phyloP scores from a whole-genome alignment of 1,140 invertebrate genomes.

The Ips typographus region DNA sequence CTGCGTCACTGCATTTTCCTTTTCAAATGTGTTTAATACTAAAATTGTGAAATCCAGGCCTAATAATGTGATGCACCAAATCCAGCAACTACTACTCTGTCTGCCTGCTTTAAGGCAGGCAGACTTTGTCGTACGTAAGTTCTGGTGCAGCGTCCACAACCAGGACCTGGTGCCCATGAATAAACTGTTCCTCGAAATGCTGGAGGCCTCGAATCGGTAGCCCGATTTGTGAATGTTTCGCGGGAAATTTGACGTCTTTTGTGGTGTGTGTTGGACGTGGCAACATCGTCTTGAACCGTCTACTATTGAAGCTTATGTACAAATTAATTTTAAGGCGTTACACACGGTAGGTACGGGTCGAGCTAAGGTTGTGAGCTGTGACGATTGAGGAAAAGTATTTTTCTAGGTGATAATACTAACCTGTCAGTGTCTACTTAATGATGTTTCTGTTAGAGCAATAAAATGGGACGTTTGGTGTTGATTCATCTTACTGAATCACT shows the following conservation, averaged over 20 bases:
- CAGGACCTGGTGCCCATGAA: constrained; percentile 92
- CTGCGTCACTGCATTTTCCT: not conserved
- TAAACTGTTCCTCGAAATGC: constrained; percentile 96
- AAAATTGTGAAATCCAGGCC: constrained; percentile 56
- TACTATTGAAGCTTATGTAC: not conserved
- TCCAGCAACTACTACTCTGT: constrained; percentile 86
- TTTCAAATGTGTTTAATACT: constrained; percentile 7
- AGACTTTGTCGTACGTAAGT: constrained; percentile 82
- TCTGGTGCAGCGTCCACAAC: constrained; percentile 86
- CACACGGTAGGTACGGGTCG: not conserved
- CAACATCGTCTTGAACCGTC: not conserved
- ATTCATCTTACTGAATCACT: too few relatives aligned
- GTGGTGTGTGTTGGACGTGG: too few relatives aligned
- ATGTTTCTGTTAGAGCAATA: too few relatives aligned
- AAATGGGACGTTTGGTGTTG: too few relatives aligned
- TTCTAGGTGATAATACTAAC: not conserved
- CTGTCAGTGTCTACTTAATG: too few relatives aligned
- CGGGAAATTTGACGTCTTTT: not conserved
- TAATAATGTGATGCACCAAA: constrained; percentile 64
- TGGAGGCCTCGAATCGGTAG: constrained; percentile 74
- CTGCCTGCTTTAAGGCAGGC: constrained; percentile 87
- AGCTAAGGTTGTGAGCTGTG: constrained; percentile 1
- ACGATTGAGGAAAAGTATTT: constrained; percentile 2
- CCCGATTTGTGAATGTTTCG: constrained; percentile 4
- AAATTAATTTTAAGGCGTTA: constrained; percentile 1